A percentile compares a stretch with the other conserved stretches of the same genome.
phyloP scores from a whole-genome alignment of 2,888 invertebrate genomes.

The Melipona beecheii region DNA sequence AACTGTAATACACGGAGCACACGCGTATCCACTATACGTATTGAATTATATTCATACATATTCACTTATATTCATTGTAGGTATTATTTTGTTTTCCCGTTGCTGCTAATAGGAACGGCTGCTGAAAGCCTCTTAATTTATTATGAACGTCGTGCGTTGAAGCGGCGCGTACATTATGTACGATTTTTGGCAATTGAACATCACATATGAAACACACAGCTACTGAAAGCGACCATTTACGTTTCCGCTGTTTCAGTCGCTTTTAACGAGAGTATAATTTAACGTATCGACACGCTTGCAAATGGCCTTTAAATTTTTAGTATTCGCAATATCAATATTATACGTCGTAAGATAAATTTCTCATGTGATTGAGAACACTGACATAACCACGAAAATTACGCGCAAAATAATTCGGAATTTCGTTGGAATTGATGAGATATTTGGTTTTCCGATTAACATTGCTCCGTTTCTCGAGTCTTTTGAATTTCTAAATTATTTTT shows the following conservation, averaged over 20 bases:
- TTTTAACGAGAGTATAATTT: constrained; percentile 53
- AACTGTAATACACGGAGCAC: constrained; percentile 19
- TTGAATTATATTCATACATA: constrained; percentile 39
- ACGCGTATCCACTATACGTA: constrained; percentile 23
- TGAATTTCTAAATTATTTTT: too few relatives aligned
- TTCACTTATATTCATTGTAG: constrained; percentile 2
- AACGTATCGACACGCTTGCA: constrained; percentile 34
- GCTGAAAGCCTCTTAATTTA: constrained; percentile 64
- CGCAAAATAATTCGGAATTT: too few relatives aligned
- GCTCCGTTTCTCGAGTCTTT: too few relatives aligned
- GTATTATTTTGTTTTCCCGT: constrained; percentile 56
- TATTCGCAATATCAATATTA: constrained; percentile 19
- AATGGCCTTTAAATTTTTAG: constrained; percentile 26
- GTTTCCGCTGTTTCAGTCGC: constrained; percentile 47
- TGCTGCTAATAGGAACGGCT: constrained; percentile 51
- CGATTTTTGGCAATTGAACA: constrained; percentile 58
- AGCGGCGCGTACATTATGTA: constrained; percentile 43
- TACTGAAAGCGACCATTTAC: constrained; percentile 57
- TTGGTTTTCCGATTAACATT: too few relatives aligned
- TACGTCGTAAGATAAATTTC: constrained; percentile 9
- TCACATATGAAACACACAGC: constrained; percentile 23
- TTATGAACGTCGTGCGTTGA: constrained; percentile 39
- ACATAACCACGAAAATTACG: too few relatives aligned
- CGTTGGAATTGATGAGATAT: too few relatives aligned
- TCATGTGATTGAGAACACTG: too few relatives aligned